These are phyloP conservation scores for Sinocyclocheilus anophthalmus DNA, from an alignment of 2,113 vertebrate genomes.

Conservation along the genomic window DNA sequence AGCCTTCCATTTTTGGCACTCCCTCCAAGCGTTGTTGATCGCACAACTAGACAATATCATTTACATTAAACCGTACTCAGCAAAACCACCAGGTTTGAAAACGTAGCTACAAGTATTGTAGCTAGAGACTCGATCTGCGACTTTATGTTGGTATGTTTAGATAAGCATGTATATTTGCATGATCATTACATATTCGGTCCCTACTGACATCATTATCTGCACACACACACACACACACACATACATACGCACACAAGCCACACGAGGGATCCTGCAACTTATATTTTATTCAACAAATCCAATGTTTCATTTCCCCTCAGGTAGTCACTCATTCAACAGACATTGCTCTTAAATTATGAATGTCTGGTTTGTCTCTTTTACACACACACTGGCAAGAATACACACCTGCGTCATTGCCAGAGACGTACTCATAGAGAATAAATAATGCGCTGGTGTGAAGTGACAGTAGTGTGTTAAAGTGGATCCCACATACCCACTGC, in stretches of 20 bases:
- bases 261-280: constrained; percentile 60
- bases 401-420: constrained; percentile 48
- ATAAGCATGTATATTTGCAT: constrained; percentile 63
- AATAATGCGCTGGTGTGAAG: constrained; percentile 53
- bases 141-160: constrained; percentile 26
- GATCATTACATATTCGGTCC: constrained; percentile 56
- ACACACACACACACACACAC: constrained; percentile 36
- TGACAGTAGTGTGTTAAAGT: constrained; percentile 51
- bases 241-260: constrained; percentile 38
- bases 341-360: constrained; percentile 51
- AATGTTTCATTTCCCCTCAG: constrained; percentile 66
- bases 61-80: constrained; percentile 22
- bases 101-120: not conserved
- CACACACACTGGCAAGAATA: constrained; percentile 23
- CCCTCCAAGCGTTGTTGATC: constrained; percentile 6
- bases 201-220: constrained; percentile 71
- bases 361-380: constrained; percentile 38
- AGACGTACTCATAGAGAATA: constrained; percentile 52
- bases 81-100: not conserved
- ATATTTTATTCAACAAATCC: constrained; percentile 68
- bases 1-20: not conserved
- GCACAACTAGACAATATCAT: constrained; percentile 5
- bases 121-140: not conserved
- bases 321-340: constrained; percentile 61
- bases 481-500: constrained; percentile 5